Evolutionary conservation across 2,797 vertebrate genomes (phyloP).

Genomic region (Pelodytes ibericus): DNA sequence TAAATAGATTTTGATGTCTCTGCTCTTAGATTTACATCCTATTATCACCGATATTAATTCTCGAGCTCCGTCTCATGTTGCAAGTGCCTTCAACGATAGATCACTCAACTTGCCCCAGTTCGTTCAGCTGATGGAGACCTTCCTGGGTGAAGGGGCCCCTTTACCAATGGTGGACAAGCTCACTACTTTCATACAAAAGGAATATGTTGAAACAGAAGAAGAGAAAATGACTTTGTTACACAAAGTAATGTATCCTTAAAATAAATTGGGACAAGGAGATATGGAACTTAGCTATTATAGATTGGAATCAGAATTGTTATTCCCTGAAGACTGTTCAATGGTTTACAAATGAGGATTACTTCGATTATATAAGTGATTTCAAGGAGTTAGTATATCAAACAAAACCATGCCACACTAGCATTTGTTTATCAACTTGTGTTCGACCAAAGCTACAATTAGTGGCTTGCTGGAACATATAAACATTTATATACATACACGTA

Average conservation of each 20-base stretch:
- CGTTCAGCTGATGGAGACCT: slow-evolving; percentile 74
- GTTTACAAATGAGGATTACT: too few relatives aligned
- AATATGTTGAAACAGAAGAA: slow-evolving; percentile 71
- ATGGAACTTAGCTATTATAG: too few relatives aligned
- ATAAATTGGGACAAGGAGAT: too few relatives aligned
- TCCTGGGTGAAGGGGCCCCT: slow-evolving; percentile 64
- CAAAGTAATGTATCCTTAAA: slow-evolving; percentile 65
- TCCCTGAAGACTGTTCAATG: too few relatives aligned
- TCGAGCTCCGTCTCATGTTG: slow-evolving; percentile 34
- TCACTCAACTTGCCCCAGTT: slow-evolving; percentile 70
- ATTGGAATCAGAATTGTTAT: too few relatives aligned
- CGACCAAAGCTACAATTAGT: too few relatives aligned
- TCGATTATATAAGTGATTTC: too few relatives aligned
- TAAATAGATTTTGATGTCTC: slow-evolving; percentile 13
- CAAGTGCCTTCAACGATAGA: slow-evolving; percentile 63
- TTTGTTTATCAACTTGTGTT: too few relatives aligned
- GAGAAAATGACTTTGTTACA: slow-evolving; percentile 66
- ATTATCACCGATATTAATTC: slow-evolving; percentile 63
- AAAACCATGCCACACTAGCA: too few relatives aligned
- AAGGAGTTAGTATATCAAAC: too few relatives aligned
- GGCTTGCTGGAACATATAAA: too few relatives aligned
- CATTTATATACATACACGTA: too few relatives aligned
- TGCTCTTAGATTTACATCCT: slow-evolving; percentile 63
- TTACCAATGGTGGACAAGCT: slow-evolving; percentile 63
- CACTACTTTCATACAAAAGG: slow-evolving; percentile 63